A percentile compares a stretch with the other conserved stretches of the same genome.
These are phyloP conservation scores for Helobdella robusta DNA, from an alignment of 2,888 invertebrate species.

Conservation along the genomic window DNA sequence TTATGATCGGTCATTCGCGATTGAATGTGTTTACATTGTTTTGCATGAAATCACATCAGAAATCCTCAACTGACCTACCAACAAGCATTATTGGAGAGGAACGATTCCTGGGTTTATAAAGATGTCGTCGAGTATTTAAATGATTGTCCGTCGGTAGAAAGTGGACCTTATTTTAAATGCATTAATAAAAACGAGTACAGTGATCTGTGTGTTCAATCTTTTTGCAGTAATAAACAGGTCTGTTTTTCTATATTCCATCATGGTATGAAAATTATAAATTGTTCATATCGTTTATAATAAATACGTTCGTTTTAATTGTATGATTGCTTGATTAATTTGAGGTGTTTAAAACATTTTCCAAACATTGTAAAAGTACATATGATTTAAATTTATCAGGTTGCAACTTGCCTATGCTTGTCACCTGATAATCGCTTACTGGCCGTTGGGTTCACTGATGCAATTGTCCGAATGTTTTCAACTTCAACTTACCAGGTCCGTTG, in stretches of 20 bases:
- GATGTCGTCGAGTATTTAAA: constrained; percentile 36
- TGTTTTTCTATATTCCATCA: too few relatives aligned
- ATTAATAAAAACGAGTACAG: constrained; percentile 38
- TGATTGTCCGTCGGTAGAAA: not conserved
- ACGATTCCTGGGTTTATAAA: constrained; percentile 32
- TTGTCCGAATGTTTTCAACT: constrained; percentile 39
- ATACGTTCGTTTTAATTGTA: too few relatives aligned
- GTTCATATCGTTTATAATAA: too few relatives aligned
- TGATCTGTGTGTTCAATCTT: constrained; percentile 41
- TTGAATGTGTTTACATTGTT: not conserved
- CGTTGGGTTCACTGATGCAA: constrained; percentile 43
- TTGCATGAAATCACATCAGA: constrained; percentile 34
- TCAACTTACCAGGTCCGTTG: not conserved
- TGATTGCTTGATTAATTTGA: too few relatives aligned
- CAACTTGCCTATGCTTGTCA: constrained; percentile 43
- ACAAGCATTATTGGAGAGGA: constrained; percentile 38
- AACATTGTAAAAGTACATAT: too few relatives aligned
- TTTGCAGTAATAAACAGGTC: constrained; percentile 30
- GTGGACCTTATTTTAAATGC: constrained; percentile 33
- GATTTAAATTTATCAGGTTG: too few relatives aligned
- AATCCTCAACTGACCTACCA: constrained; percentile 45
- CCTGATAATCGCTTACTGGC: constrained; percentile 41
- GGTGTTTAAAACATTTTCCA: too few relatives aligned
- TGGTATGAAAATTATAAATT: too few relatives aligned
- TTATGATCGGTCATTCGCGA: too few relatives aligned